phyloP scores from a whole-genome alignment of 2,888 invertebrate genomes.

The Eristalis arbustorum region DNA sequence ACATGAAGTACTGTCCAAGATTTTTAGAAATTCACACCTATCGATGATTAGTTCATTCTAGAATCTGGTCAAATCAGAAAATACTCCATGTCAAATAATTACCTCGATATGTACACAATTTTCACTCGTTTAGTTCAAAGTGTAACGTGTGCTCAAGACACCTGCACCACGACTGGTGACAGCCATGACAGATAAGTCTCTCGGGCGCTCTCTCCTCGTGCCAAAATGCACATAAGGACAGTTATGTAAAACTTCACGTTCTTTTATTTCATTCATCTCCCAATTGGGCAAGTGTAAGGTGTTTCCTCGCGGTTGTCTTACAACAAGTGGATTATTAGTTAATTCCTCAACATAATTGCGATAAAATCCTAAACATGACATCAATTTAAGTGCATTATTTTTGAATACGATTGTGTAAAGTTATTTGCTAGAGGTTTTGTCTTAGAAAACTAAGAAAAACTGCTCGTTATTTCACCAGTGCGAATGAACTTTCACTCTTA shows the following conservation, averaged over 20 bases:
- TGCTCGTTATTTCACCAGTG: slow-evolving; percentile 43
- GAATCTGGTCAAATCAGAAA: neutral
- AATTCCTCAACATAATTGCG: slow-evolving; percentile 49
- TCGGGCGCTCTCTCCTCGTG: neutral
- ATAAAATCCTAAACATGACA: slow-evolving; percentile 37
- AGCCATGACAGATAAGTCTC: neutral
- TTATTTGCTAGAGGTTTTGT: slow-evolving; percentile 65
- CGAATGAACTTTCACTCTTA: slow-evolving; percentile 72
- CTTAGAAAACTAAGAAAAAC: slow-evolving; percentile 51
- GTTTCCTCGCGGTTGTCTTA: slow-evolving; percentile 72
- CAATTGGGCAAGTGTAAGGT: slow-evolving; percentile 53
- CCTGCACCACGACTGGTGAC: neutral
- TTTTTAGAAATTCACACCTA: too few species aligned
- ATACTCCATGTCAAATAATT: neutral
- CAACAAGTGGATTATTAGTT: slow-evolving; percentile 71
- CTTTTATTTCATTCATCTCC: slow-evolving; percentile 58
- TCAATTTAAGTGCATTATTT: slow-evolving; percentile 73
- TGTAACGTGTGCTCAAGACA: neutral
- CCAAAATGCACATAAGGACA: neutral
- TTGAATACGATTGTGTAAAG: slow-evolving; percentile 70
- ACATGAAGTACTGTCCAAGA: too few species aligned
- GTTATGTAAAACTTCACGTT: slow-evolving; percentile 59
- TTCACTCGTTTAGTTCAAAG: neutral
- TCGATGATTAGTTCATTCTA: too few species aligned
- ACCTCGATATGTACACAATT: neutral